Conservation (phyloP, 2,113 vertebrate species). For the Lonchura striata region DNA sequence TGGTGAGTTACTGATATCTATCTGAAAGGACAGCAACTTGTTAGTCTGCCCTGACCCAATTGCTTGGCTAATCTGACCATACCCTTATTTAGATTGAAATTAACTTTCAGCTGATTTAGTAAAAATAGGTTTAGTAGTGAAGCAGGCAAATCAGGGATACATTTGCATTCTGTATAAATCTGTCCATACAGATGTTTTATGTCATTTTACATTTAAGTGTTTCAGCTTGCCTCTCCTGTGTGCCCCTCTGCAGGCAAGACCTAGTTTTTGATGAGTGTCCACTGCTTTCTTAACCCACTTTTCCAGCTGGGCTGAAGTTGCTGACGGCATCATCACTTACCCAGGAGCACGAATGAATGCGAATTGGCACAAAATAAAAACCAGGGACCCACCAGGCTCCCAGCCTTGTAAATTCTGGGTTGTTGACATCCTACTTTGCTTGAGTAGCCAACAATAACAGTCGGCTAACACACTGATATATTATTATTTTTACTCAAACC, state of each 20-base stretch:
- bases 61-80: constrained; percentile 35
- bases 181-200: background rate
- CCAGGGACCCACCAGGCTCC: background rate
- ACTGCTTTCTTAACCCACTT: constrained; percentile 43
- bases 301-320: constrained; percentile 26
- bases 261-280: background rate
- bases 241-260: background rate
- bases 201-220: background rate
- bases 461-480: background rate
- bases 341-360: constrained; percentile 10
- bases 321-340: background rate
- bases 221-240: background rate
- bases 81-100: constrained; percentile 12
- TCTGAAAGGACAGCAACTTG: background rate
- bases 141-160: background rate
- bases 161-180: background rate
- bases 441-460: constrained; percentile 40
- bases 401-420: background rate
- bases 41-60: background rate
- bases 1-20: background rate
- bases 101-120: constrained; percentile 25
- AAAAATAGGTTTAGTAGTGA: constrained; percentile 4
- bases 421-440: constrained; percentile 9
- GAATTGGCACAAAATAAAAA: constrained; percentile 27
- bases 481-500: background rate